Percentiles rank a stretch among this genome's conserved stretches.
Evolutionary conservation across 2,113 vertebrate genomes (phyloP).

Genomic region (Varanus salvator): DNA sequence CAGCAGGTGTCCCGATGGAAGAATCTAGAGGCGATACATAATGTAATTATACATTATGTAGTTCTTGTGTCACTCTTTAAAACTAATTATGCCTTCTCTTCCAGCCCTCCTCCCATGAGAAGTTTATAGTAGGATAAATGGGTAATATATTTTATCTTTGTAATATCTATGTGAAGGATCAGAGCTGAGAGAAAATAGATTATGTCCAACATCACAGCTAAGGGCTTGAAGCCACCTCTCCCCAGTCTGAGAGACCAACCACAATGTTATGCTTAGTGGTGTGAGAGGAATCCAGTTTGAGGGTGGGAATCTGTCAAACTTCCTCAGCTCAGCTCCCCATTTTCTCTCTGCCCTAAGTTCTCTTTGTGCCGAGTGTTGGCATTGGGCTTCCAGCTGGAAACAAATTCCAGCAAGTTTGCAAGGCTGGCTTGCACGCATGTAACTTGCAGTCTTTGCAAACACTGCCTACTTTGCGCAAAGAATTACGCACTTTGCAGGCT

Average conservation of each 20-base stretch:
- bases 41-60: background rate
- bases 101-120: background rate
- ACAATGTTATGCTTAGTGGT: background rate
- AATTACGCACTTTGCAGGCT: too few relatives aligned
- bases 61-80: background rate
- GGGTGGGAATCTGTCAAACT: too few relatives aligned
- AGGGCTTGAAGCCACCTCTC: background rate
- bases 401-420: too few relatives aligned
- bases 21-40: background rate
- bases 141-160: background rate
- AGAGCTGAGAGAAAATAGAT: background rate
- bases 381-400: too few relatives aligned
- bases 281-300: too few relatives aligned
- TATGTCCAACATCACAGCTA: background rate
- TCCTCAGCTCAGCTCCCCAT: too few relatives aligned
- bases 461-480: too few relatives aligned
- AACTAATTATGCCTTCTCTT: background rate
- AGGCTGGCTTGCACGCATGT: too few relatives aligned
- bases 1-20: background rate
- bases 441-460: too few relatives aligned
- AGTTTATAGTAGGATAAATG: background rate
- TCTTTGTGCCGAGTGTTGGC: too few relatives aligned
- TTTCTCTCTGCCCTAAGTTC: too few relatives aligned
- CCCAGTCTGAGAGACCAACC: background rate
- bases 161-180: background rate